A percentile compares a stretch with the other conserved stretches of the same genome.
phyloP scores from a whole-genome alignment of 1,140 invertebrate genomes.

The Reticulitermes speratus region DNA sequence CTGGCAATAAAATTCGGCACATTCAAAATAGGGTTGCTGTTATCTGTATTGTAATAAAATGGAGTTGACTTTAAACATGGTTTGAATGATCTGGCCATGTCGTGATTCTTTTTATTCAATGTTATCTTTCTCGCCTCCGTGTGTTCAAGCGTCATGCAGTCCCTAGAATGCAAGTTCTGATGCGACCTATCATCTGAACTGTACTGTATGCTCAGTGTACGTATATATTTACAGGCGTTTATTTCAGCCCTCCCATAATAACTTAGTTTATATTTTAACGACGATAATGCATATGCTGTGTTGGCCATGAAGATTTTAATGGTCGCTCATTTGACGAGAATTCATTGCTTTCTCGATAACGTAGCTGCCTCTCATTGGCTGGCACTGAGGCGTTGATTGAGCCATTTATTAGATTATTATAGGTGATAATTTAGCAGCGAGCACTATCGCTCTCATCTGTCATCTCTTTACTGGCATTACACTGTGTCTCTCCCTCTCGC shows the following conservation, averaged over 20 bases:
- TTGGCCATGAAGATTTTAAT: slow-evolving; percentile 21
- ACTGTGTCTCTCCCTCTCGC: not conserved
- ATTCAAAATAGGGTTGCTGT: not conserved
- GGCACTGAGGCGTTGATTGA: slow-evolving; percentile 17
- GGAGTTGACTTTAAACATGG: not conserved
- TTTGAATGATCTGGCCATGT: not conserved
- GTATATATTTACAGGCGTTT: not conserved
- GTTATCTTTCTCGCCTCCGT: not conserved
- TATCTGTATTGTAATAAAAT: not conserved
- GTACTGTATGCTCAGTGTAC: not conserved
- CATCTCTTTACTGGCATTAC: not conserved
- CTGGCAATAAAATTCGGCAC: not conserved
- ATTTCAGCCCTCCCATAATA: not conserved
- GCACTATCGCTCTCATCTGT: not conserved
- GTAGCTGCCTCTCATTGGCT: slow-evolving; percentile 4
- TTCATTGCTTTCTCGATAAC: slow-evolving; percentile 25
- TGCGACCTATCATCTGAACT: not conserved
- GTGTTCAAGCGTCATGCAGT: not conserved
- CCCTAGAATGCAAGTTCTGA: not conserved
- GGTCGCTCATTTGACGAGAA: slow-evolving; percentile 23
- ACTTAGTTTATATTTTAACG: slow-evolving; percentile 19
- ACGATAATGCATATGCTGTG: slow-evolving; percentile 18
- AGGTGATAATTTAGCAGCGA: slow-evolving; percentile 8
- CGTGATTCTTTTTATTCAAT: not conserved
- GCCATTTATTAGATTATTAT: slow-evolving; percentile 14